A percentile compares a stretch with the other conserved stretches of the same genome.
These are phyloP conservation scores for Progne subis DNA, from an alignment of 2,113 vertebrate genomes.

Conservation along the genomic window DNA sequence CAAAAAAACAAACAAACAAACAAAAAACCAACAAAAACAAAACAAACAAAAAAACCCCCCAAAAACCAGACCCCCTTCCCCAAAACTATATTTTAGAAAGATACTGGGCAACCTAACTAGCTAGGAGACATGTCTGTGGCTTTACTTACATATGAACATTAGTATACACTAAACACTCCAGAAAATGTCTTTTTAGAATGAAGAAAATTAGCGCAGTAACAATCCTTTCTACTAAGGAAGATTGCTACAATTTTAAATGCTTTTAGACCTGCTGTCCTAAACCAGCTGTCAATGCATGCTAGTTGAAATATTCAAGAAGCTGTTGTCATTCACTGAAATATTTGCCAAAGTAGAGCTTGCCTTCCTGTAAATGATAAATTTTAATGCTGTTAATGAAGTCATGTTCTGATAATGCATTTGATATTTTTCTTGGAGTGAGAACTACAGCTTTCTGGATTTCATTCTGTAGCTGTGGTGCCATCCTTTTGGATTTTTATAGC, in stretches of 20 bases:
- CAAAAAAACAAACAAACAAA: too few species aligned
- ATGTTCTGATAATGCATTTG: conserved; percentile 57
- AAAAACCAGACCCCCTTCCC: too few species aligned
- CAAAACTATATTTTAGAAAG: background rate
- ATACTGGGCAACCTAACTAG: background rate
- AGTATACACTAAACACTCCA: background rate
- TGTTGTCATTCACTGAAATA: background rate
- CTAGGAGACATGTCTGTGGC: background rate
- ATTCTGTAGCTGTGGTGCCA: background rate
- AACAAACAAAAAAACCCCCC: background rate
- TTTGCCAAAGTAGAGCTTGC: background rate
- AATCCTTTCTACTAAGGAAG: background rate
- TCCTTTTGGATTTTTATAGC: conserved; percentile 23
- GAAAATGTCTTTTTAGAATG: background rate
- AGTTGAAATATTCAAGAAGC: conserved; percentile 9
- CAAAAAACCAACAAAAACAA: background rate
- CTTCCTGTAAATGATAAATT: conserved; percentile 35
- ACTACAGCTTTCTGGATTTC: conserved; percentile 15
- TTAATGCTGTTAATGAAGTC: conserved; percentile 54
- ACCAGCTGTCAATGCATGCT: background rate
- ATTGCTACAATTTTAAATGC: background rate
- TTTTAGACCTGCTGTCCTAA: conserved; percentile 4
- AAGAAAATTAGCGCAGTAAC: background rate
- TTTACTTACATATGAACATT: background rate
- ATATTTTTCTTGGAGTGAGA: conserved; percentile 28